A percentile compares a stretch with the other conserved stretches of the same genome.
phyloP scores from a whole-genome alignment of 2,113 vertebrate genomes.

The Machaerirhynchus nigripectus region DNA sequence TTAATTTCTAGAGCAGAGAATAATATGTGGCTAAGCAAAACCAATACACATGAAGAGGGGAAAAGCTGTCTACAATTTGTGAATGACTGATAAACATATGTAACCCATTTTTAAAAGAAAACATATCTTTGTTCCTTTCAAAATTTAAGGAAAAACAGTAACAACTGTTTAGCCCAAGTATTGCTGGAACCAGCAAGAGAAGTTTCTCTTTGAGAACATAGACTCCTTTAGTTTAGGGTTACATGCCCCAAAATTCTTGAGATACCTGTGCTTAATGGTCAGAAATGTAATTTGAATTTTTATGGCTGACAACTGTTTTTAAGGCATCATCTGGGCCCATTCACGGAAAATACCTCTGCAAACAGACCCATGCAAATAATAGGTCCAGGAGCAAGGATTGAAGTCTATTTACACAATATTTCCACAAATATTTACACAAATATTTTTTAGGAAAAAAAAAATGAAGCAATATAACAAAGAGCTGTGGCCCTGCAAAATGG shows the following conservation, averaged over 20 bases:
- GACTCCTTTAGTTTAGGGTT: neutral
- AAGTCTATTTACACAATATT: neutral
- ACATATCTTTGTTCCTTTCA: neutral
- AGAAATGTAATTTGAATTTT: neutral
- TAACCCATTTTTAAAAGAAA: neutral
- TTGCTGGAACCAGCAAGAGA: neutral
- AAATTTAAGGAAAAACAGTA: neutral
- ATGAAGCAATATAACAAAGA: neutral
- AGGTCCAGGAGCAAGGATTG: neutral
- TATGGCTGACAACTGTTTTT: neutral
- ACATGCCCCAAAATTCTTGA: neutral
- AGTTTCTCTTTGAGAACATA: neutral
- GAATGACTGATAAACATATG: neutral
- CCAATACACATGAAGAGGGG: neutral
- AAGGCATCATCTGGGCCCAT: neutral
- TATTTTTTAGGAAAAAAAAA: neutral
- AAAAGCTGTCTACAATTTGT: neutral
- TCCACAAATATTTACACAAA: no score
- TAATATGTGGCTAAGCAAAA: neutral
- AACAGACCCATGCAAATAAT: neutral
- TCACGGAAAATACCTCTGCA: neutral
- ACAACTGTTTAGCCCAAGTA: neutral
- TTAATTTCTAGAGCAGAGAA: neutral
- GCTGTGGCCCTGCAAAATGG: neutral
- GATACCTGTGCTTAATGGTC: neutral